Percentiles rank a stretch among this genome's conserved stretches.
These are phyloP conservation scores for Drosophila mayaguana DNA, from an alignment of 2,888 invertebrate species.

Conservation along the genomic window DNA sequence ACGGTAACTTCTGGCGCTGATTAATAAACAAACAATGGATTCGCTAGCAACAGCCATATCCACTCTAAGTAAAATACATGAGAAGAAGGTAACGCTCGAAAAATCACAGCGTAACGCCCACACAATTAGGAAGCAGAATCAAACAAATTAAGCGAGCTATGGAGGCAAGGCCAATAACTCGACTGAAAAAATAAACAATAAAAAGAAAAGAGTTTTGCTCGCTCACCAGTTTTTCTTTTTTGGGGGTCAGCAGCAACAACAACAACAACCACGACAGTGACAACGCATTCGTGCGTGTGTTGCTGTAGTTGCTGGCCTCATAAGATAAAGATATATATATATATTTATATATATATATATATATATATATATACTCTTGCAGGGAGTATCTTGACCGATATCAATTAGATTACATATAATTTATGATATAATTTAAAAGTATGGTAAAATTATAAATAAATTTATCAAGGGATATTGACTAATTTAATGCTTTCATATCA, in stretches of 20 bases:
- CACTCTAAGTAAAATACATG: constrained; percentile 4
- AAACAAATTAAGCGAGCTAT: constrained; percentile 29
- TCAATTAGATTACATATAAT: too few species aligned
- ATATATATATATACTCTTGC: constrained; percentile 29
- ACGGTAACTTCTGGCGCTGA: constrained; percentile 57
- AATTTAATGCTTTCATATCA: too few species aligned
- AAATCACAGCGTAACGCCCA: constrained; percentile 70
- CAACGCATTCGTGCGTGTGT: constrained; percentile 36
- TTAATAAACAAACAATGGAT: constrained; percentile 66
- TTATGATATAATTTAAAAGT: too few species aligned
- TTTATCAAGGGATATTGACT: too few species aligned
- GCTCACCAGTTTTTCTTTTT: constrained; percentile 42
- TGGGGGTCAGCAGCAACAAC: constrained; percentile 49
- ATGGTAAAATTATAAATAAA: too few species aligned
- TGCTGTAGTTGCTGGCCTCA: constrained; percentile 42
- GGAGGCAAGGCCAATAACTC: constrained; percentile 45
- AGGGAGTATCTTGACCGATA: not conserved
- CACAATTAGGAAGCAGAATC: constrained; percentile 71
- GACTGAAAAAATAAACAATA: not conserved
- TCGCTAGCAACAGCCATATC: constrained; percentile 33
- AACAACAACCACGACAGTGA: constrained; percentile 17
- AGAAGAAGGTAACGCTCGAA: constrained; percentile 56
- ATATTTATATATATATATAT: too few species aligned
- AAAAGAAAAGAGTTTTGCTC: constrained; percentile 42
- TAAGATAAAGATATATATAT: not conserved